Conservation (phyloP, 2,888 invertebrate species). For the Atethmia centrago region DNA sequence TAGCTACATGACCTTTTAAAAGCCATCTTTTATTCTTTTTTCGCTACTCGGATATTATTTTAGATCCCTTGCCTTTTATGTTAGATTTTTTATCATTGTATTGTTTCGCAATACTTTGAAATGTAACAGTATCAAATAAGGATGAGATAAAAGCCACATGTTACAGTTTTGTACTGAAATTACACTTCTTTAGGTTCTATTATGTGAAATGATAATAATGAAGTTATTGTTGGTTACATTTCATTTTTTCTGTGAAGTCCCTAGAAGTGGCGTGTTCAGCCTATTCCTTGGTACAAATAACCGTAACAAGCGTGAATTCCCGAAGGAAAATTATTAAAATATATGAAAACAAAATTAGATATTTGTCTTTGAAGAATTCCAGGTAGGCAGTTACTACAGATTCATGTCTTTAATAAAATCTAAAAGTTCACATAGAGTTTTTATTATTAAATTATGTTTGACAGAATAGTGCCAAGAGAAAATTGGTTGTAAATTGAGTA, state of each 20-base stretch:
- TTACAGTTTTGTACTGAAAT: slow-evolving; percentile 20
- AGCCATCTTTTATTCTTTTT: slow-evolving; percentile 54
- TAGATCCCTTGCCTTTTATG: slow-evolving; percentile 55
- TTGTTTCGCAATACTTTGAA: slow-evolving; percentile 35
- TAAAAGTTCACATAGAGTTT: not conserved
- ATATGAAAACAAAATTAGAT: not conserved
- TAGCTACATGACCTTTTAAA: slow-evolving; percentile 66
- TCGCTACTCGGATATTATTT: slow-evolving; percentile 47
- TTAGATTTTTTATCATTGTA: slow-evolving; percentile 38
- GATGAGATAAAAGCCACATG: slow-evolving; percentile 11
- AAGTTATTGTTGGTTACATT: not conserved
- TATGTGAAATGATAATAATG: not conserved
- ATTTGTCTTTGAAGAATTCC: not conserved
- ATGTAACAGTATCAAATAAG: slow-evolving; percentile 28
- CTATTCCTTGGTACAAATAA: too few relatives aligned
- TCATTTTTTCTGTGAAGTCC: not conserved
- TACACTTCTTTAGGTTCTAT: slow-evolving; percentile 7
- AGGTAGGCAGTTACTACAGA: not conserved
- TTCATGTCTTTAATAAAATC: not conserved
- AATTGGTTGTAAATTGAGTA: not conserved
- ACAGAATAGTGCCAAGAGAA: not conserved
- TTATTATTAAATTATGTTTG: not conserved
- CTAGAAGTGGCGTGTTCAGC: not conserved
- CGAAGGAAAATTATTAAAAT: not conserved
- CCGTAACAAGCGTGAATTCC: not conserved